phyloP scores from a whole-genome alignment of 2,113 vertebrate genomes.

The Perca fluviatilis region DNA sequence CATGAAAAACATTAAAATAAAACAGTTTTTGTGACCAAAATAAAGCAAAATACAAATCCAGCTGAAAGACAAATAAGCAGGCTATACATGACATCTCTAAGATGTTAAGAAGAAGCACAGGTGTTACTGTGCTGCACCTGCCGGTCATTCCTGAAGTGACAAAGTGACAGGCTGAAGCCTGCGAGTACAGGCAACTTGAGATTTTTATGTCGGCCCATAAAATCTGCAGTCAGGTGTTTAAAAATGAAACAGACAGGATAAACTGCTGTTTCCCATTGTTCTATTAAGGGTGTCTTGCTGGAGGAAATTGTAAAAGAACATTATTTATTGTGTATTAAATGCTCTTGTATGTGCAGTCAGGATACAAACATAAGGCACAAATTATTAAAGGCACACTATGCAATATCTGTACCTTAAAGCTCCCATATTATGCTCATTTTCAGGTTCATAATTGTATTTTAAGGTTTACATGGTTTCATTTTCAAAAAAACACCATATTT shows the following conservation, averaged over 20 bases:
- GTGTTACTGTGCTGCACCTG: conserved; percentile 41
- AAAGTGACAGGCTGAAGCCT: conserved; percentile 40
- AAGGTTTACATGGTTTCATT: too few relatives aligned
- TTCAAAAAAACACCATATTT: too few relatives aligned
- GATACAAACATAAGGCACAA: conserved; percentile 15
- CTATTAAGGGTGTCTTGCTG: not conserved
- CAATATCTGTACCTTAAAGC: too few relatives aligned
- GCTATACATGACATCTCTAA: not conserved
- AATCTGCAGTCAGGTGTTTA: not conserved
- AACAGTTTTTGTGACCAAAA: not conserved
- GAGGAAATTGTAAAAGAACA: conserved; percentile 16
- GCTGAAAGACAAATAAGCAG: conserved; percentile 14
- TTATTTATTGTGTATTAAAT: conserved; percentile 7
- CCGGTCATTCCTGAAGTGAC: conserved; percentile 43
- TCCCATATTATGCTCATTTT: too few relatives aligned
- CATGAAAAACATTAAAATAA: not conserved
- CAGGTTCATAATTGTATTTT: too few relatives aligned
- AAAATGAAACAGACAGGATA: conserved; percentile 21
- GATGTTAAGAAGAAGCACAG: conserved; percentile 12
- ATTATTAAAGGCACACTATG: not conserved
- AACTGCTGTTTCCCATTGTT: conserved; percentile 9
- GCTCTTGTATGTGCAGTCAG: conserved; percentile 10
- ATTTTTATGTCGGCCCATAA: conserved; percentile 16
- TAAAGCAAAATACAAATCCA: not conserved
- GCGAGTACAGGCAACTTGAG: conserved; percentile 10